Conservation (phyloP, 2,113 vertebrate species). For the Haplotaxodon microlepis region DNA sequence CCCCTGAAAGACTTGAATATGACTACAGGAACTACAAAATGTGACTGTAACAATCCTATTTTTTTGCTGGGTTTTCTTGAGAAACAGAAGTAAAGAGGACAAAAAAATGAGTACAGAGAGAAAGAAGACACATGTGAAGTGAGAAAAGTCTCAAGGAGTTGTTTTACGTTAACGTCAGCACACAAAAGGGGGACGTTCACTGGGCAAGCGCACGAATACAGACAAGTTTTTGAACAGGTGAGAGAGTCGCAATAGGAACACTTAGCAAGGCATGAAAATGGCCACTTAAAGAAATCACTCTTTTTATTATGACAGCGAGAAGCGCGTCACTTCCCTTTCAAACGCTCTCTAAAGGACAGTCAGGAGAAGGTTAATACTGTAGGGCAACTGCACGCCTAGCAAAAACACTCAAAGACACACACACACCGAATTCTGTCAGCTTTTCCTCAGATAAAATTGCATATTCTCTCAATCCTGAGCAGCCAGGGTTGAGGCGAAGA, state of each 20-base stretch:
- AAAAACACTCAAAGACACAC: neutral
- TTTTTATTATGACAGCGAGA: neutral
- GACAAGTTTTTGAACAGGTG: neutral
- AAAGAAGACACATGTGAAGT: neutral
- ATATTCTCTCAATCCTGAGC: conserved; percentile 1
- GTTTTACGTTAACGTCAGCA: neutral
- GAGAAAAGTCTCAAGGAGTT: neutral
- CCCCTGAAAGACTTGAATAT: neutral
- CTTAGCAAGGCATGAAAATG: conserved; percentile 3
- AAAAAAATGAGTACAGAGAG: neutral
- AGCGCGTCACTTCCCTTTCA: neutral
- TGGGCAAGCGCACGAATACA: neutral
- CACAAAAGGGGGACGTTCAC: neutral
- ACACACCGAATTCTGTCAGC: neutral
- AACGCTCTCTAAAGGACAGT: neutral
- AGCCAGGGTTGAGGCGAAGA: neutral
- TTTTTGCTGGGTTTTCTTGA: neutral
- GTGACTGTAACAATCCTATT: neutral
- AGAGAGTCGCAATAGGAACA: neutral
- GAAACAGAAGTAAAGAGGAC: neutral
- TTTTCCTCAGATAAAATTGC: conserved; percentile 3
- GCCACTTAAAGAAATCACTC: neutral
- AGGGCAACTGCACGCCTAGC: neutral
- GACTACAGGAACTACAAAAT: neutral
- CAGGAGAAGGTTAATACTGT: conserved; percentile 16